Evolutionary conservation across 2,888 invertebrate genomes (phyloP).

Genomic region (Notodonta dromedarius): DNA sequence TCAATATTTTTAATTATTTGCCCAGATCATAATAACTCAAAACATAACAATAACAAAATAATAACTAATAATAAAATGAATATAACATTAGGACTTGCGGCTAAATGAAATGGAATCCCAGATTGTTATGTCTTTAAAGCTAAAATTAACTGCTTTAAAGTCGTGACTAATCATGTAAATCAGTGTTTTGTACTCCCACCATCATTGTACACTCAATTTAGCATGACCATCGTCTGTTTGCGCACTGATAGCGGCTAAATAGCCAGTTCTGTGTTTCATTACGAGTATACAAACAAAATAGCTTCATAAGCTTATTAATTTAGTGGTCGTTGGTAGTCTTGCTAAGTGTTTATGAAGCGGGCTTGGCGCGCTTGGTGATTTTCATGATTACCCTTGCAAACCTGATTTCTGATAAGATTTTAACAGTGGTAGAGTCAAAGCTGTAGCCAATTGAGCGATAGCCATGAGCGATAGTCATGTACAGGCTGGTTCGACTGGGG

Average conservation of each 20-base stretch:
- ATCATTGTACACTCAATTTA: slow-evolving; percentile 60
- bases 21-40: no score
- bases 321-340: slow-evolving; percentile 36
- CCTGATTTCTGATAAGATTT: slow-evolving; percentile 29
- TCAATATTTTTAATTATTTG: no score
- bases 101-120: no score
- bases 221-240: slow-evolving; percentile 52
- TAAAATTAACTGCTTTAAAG: slow-evolving; percentile 30
- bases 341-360: slow-evolving; percentile 43
- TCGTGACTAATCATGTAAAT: slow-evolving; percentile 59
- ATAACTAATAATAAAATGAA: no score
- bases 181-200: slow-evolving; percentile 52
- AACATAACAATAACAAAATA: no score
- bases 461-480: no score
- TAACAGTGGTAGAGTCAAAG: no score
- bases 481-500: no score
- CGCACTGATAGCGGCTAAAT: slow-evolving; percentile 32
- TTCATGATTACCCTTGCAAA: slow-evolving; percentile 41
- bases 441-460: no score
- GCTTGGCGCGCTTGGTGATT: slow-evolving; percentile 43
- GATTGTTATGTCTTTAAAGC: slow-evolving; percentile 27
- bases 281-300: slow-evolving; percentile 30
- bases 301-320: slow-evolving; percentile 40
- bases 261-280: slow-evolving; percentile 31
- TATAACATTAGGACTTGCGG: no score